These are phyloP conservation scores for Julus scanicus DNA, from an alignment of 2,888 invertebrate species.

Conservation along the genomic window DNA sequence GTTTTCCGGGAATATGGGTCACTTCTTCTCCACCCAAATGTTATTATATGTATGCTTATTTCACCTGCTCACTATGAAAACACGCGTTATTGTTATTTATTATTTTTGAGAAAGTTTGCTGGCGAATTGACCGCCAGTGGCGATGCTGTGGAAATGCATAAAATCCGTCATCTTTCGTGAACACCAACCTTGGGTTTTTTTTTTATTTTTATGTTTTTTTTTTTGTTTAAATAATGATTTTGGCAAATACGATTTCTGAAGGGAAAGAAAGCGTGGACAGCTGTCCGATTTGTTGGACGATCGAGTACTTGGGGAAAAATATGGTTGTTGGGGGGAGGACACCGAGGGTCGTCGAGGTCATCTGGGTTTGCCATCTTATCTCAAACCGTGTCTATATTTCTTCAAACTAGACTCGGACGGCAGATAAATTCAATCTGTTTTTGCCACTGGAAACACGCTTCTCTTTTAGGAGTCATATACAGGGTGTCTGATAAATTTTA, in stretches of 20 bases:
- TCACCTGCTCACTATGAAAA: neutral
- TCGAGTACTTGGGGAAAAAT: neutral
- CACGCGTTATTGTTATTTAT: neutral
- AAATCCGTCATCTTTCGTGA: neutral
- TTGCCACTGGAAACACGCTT: conserved; percentile 23
- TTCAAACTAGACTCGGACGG: neutral
- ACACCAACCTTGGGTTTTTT: neutral
- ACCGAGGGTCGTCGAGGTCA: neutral
- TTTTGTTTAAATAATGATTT: neutral
- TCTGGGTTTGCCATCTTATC: conserved; percentile 26
- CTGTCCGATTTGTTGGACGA: neutral
- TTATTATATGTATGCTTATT: neutral
- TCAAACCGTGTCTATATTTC: neutral
- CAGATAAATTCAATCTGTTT: conserved; percentile 11
- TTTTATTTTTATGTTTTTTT: neutral
- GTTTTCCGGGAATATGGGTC: neutral
- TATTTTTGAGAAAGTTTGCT: neutral
- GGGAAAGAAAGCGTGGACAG: neutral
- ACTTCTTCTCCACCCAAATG: neutral
- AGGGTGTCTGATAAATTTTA: neutral
- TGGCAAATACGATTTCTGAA: neutral
- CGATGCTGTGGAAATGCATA: neutral
- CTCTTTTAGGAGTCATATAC: neutral
- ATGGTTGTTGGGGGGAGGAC: neutral
- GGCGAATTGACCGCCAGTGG: neutral